Evolutionary conservation across 2,888 invertebrate species (phyloP).

Genomic region (Patella caerulea): DNA sequence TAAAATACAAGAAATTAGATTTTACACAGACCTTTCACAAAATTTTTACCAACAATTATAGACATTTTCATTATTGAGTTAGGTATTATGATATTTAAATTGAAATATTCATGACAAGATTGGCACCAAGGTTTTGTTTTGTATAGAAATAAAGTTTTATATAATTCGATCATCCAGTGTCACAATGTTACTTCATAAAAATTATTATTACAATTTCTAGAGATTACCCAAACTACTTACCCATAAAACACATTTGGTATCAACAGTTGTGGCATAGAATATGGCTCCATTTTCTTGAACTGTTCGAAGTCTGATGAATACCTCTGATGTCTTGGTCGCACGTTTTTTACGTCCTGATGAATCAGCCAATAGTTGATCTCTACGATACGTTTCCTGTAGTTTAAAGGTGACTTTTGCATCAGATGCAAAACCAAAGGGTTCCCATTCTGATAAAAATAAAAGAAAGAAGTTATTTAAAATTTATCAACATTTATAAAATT

Average conservation of each 20-base stretch:
- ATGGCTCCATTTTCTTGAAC: conserved; percentile 84
- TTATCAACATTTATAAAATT: no score
- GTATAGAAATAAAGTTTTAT: no score
- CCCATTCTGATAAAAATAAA: conserved; percentile 75
- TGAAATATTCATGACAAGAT: no score
- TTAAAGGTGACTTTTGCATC: conserved; percentile 85
- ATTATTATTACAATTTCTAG: neutral
- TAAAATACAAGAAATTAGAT: no score
- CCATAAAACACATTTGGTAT: conserved; percentile 80
- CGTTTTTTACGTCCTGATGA: conserved; percentile 27
- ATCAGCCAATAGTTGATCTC: conserved; percentile 82
- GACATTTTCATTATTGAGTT: no score
- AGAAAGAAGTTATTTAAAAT: no score
- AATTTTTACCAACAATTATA: no score
- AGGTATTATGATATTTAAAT: no score
- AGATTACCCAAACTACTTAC: conserved; percentile 44
- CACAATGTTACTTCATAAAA: neutral
- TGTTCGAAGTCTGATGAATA: conserved; percentile 87
- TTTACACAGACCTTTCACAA: no score
- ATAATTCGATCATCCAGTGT: no score
- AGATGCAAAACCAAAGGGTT: conserved; percentile 84
- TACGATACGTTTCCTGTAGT: conserved; percentile 82
- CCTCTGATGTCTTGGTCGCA: conserved; percentile 75
- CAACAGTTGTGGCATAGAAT: conserved; percentile 89
- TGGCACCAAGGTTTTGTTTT: no score